Evolutionary conservation across 2,797 vertebrate genomes (phyloP).

Genomic region (Acropternis orthonyx): DNA sequence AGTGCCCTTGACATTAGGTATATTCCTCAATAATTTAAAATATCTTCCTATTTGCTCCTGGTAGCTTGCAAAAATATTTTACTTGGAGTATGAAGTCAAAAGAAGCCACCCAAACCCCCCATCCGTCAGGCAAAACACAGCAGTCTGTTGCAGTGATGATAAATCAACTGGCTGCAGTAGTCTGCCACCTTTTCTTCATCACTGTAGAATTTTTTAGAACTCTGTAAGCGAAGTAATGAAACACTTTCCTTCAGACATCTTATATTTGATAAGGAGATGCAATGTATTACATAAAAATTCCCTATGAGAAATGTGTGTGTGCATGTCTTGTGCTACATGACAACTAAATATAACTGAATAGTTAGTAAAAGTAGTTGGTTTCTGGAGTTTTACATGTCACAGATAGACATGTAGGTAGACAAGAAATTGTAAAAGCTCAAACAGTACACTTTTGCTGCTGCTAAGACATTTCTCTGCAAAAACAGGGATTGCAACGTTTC

Average conservation of each 20-base stretch:
- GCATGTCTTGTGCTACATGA: not conserved
- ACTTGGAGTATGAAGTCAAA: not conserved
- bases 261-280: not conserved
- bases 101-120: not conserved
- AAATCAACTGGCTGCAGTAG: not conserved
- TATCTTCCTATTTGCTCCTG: not conserved
- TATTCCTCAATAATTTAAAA: not conserved
- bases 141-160: not conserved
- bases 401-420: not conserved
- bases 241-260: not conserved
- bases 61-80: not conserved
- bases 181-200: not conserved
- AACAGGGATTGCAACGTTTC: not conserved
- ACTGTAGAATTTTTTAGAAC: not conserved
- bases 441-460: not conserved
- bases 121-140: not conserved
- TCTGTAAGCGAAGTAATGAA: not conserved
- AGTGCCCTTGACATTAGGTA: not conserved
- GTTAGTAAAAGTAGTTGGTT: not conserved
- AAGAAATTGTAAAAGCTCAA: not conserved
- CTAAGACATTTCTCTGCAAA: not conserved
- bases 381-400: not conserved
- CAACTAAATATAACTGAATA: not conserved
- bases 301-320: not conserved
- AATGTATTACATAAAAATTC: not conserved